Base-by-base conservation (phyloP, 2,113 vertebrate genomes). In the Hipposideros armiger region DNA sequence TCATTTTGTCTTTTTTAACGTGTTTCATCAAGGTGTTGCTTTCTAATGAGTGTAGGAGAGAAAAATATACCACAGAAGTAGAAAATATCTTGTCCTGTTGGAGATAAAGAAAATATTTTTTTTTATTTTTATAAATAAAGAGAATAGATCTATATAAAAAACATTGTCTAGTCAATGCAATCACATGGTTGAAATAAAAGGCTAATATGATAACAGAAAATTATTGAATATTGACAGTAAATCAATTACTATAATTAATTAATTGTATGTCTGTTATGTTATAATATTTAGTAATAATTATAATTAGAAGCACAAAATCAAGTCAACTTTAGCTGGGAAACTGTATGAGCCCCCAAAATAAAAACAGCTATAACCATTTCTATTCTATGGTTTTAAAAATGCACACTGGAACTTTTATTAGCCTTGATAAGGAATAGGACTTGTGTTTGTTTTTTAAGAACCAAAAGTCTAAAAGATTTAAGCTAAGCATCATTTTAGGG, bases 161-260 rank as follows among this genome's bases (percentile, higher is more conserved):
- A 54, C 88, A 22, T 9, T 83, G 42, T 52, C 0, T 0, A 50
- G 84, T 77, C 66, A 47, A 40, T 88, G 73, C 67, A 94, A 73
- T 96, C 82, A 60, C 90, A 91, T 76, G 88, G 50, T 56, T 97
- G 87, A 98, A 97, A 97, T 94, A 97, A 96, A 50, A 94, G 87
- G 87, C 45, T 73, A 96, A 96, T 89, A 96, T 89, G 84, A 64
- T 73, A 97, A 96, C 88, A 98, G 97, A 97, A 98, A 97, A 98
- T 98, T 97, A 70, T 91, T 97, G 96, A 96, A 97, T 98, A 96
- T 98, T 97, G 97, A 74, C 96, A 98, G 96, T 97, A 97, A 96
- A 97, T 97, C 17, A 97, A 92, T 97, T 96, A 84, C 95, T 92
- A 42, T 96, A 97, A 98, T 96, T 98, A 95, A 97, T 98, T 95